These are phyloP conservation scores for Calephelis virginiensis DNA, from an alignment of 1,140 invertebrate species.

Conservation along the genomic window DNA sequence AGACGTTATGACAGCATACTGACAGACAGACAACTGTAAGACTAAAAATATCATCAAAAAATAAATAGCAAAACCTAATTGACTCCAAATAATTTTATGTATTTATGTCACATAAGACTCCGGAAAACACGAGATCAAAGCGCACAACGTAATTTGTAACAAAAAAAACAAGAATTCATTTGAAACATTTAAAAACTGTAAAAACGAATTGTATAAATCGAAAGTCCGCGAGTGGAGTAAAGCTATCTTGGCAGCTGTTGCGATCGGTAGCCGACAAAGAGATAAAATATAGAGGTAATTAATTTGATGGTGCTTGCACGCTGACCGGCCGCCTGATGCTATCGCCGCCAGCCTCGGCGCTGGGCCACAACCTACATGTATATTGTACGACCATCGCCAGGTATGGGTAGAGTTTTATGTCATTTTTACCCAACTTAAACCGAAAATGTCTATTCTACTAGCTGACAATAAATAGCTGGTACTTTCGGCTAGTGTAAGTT, in stretches of 20 bases:
- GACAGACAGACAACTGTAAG: no score
- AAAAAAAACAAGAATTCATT: neutral
- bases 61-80: no score
- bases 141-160: neutral
- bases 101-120: no score
- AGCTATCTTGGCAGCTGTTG: conserved; percentile 39
- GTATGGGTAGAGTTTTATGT: no score
- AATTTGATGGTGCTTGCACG: conserved; percentile 58
- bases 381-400: neutral
- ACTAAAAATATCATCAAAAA: no score
- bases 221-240: conserved; percentile 39
- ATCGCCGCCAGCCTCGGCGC: conserved; percentile 32
- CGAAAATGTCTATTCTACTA: no score
- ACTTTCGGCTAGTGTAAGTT: no score
- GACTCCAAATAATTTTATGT: no score
- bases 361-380: conserved; percentile 12
- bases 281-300: conserved; percentile 66
- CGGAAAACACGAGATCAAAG: no score
- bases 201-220: conserved; percentile 23
- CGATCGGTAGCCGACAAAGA: conserved; percentile 57
- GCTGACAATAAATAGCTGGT: no score
- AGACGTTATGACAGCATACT: no score
- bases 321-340: conserved; percentile 37
- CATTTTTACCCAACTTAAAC: no score
- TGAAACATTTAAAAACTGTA: conserved; percentile 12